A percentile compares a stretch with the other conserved stretches of the same genome.
Conservation (phyloP, 2,888 invertebrate species). For the Cheilosia urbana region DNA sequence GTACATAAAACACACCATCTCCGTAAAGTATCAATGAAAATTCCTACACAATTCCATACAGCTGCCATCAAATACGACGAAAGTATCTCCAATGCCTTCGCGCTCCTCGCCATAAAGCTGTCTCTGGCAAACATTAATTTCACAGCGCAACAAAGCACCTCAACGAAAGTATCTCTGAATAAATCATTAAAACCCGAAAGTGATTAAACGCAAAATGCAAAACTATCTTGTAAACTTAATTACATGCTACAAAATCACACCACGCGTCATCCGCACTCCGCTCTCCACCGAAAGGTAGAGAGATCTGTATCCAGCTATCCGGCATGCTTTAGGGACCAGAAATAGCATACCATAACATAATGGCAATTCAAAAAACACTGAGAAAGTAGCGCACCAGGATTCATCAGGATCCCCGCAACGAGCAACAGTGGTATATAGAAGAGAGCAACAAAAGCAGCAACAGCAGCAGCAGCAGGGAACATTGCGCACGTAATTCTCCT, state of each 20-base stretch:
- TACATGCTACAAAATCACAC: constrained; percentile 47
- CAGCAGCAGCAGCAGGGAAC: constrained; percentile 24
- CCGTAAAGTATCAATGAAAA: constrained; percentile 1
- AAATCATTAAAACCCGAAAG: constrained; percentile 54
- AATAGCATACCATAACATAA: constrained; percentile 6
- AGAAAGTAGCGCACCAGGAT: constrained; percentile 6
- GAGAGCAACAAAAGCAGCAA: constrained; percentile 5
- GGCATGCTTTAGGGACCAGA: constrained; percentile 20
- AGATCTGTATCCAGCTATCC: background rate
- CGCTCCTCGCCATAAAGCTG: constrained; percentile 15
- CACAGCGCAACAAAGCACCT: constrained; percentile 5
- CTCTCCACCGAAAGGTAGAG: constrained; percentile 5
- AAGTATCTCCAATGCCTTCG: background rate
- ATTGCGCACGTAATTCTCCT: constrained; percentile 51
- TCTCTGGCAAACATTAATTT: constrained; percentile 33
- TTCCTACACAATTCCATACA: background rate
- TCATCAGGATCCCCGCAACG: background rate
- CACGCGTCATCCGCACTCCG: background rate
- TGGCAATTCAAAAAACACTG: background rate
- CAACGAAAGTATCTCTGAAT: constrained; percentile 20
- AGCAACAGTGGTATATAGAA: background rate
- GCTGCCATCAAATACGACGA: background rate
- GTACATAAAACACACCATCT: background rate
- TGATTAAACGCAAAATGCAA: constrained; percentile 56
- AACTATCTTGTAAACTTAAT: constrained; percentile 69